Conservation (phyloP, 2,797 vertebrate genomes). For the Bradypus variegatus region DNA sequence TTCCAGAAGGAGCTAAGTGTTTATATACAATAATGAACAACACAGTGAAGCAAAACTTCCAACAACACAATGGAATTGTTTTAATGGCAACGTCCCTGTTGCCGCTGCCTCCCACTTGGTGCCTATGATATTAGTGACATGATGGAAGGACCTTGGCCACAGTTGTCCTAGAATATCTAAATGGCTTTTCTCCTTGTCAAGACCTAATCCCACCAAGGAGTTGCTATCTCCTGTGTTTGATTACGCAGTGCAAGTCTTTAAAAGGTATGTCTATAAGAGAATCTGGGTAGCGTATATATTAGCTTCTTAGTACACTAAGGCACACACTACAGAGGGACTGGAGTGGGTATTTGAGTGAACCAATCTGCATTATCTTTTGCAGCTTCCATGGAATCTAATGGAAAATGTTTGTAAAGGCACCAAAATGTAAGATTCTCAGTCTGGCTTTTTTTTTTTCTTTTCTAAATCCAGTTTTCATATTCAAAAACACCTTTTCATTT, state of each 20-base stretch:
- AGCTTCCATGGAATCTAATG: background rate
- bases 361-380: background rate
- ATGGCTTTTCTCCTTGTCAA: background rate
- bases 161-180: background rate
- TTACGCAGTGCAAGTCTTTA: background rate
- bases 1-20: background rate
- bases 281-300: background rate
- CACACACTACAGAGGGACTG: background rate
- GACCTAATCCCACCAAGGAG: background rate
- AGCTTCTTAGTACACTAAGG: background rate
- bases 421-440: background rate
- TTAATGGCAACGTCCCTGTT: background rate
- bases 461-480: background rate
- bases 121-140: background rate
- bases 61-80: background rate
- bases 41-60: background rate
- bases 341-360: background rate
- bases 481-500: conserved; percentile 14
- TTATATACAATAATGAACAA: background rate
- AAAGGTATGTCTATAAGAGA: background rate
- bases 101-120: background rate
- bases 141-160: background rate
- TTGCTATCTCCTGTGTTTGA: background rate
- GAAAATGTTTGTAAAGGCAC: conserved; percentile 6
- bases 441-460: background rate